Evolutionary conservation across 37 sponge, comb jelly and placozoan genomes (phyloP), one percentile per base, ranked within the genome.

Genomic region (Bolinopsis microptera): DNA sequence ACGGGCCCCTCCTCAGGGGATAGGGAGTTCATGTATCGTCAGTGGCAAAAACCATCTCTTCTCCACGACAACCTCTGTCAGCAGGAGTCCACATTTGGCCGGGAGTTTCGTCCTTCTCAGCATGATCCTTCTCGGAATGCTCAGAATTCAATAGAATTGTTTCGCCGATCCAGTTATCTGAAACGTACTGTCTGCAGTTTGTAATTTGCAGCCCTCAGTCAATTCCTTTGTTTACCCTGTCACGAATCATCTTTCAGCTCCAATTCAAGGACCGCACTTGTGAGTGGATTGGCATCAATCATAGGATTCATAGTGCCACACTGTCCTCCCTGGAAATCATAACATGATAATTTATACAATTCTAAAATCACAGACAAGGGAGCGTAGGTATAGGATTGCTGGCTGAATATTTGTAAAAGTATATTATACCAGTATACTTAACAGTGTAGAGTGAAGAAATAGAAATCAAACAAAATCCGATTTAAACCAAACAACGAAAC

Each of bases 121-220:
- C 9, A 13, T 18, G 9, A 13, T 5, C 13, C 61, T 48, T 48
- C 13, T 48, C 61, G 13, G 61, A 48, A 18, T 18, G 5, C 5
- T 48, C 61, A 48, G 61, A 18, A 48, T 13, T 48, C 61, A 48
- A 48, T 5, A 18, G 5, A 48, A 18, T 5, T 5, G 61, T n/a
- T 48, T 48, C 61, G 5, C 61, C 61, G 5, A 48, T 48, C 61
- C 5, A 13, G 13, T 48, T 48, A 48, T 48, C 61, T 13, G 61
- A 48, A 13, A 48, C 13, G 61, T 48, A 48, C 61, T 48, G 61
- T 48, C 80, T 22, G 80, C 34, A 77, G 80, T 77, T 32, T 77
- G 80, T 36, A n/a, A 32, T 36, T 23, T 86, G 38, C 25, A 86
- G 90, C 80, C 31, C 39, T 48, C 25, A 86, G 90, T 5, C 22